Evolutionary conservation across 2,888 invertebrate genomes (phyloP).

Genomic region (Alsophila aescularia): DNA sequence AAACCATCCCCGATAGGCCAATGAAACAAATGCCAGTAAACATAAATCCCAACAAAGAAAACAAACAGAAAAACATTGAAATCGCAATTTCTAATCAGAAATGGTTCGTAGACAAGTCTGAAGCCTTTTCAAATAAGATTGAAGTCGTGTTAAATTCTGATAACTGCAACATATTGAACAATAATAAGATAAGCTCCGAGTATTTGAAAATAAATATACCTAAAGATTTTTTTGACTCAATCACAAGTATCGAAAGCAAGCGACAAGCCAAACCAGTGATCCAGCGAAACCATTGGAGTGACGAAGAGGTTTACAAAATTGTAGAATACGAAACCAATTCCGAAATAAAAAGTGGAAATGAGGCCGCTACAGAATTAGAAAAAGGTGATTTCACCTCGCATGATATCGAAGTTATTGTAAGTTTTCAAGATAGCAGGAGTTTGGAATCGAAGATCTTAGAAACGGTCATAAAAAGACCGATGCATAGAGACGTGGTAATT

Average conservation of each 20-base stretch:
- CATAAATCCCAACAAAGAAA: slow-evolving; percentile 6
- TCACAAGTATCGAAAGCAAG: slow-evolving; percentile 48
- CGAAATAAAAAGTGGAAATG: slow-evolving; percentile 43
- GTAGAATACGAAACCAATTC: slow-evolving; percentile 67
- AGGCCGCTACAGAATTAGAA: slow-evolving; percentile 29
- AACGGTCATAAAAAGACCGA: slow-evolving; percentile 44
- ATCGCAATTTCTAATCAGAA: slow-evolving; percentile 55
- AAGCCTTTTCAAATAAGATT: slow-evolving; percentile 62
- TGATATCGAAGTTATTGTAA: slow-evolving; percentile 51
- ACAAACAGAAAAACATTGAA: slow-evolving; percentile 45
- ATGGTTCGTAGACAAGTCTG: slow-evolving; percentile 64
- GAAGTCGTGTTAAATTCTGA: slow-evolving; percentile 63
- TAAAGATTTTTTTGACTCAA: slow-evolving; percentile 62
- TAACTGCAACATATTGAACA: slow-evolving; percentile 43
- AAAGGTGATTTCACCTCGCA: slow-evolving; percentile 44
- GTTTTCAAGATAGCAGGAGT: slow-evolving; percentile 45
- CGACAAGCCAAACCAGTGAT: slow-evolving; percentile 4
- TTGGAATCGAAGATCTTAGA: slow-evolving; percentile 48
- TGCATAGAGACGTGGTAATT: slow-evolving; percentile 54
- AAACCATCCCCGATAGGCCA: slow-evolving; percentile 48
- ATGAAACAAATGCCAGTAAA: slow-evolving; percentile 31
- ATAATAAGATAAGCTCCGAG: slow-evolving; percentile 52
- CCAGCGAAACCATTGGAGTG: slow-evolving; percentile 50
- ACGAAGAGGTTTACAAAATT: slow-evolving; percentile 70
- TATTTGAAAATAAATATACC: slow-evolving; percentile 69